phyloP scores from a whole-genome alignment of 2,797 vertebrate species.

The Sparus aurata region DNA sequence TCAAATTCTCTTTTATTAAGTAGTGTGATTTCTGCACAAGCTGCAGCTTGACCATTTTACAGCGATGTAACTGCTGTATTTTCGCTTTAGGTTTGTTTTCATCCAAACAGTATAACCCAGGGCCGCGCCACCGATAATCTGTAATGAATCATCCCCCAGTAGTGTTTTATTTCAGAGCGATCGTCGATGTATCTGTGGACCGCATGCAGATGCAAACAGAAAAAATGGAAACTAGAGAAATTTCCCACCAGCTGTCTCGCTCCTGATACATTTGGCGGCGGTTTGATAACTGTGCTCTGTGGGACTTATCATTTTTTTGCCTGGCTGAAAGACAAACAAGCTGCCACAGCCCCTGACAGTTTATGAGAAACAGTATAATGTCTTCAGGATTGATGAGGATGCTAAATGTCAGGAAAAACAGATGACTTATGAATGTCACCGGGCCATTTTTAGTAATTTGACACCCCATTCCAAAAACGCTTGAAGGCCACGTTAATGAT shows the following conservation, averaged over 20 bases:
- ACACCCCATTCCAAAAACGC: background rate
- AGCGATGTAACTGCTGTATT: background rate
- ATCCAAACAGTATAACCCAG: background rate
- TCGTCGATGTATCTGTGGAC: background rate
- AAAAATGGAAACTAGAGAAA: background rate
- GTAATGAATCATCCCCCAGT: slow-evolving; percentile 1
- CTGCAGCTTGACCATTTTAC: background rate
- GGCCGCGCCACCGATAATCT: background rate
- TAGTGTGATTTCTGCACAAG: background rate
- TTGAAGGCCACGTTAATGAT: background rate
- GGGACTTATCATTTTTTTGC: slow-evolving; percentile 5
- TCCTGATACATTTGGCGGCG: background rate
- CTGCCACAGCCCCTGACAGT: background rate
- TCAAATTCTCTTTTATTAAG: background rate
- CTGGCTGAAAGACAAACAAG: background rate
- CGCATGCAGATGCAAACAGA: background rate
- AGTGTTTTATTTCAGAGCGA: background rate
- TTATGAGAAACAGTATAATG: background rate
- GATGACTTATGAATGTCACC: background rate
- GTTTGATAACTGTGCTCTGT: background rate
- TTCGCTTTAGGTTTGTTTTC: background rate
- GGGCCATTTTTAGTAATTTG: background rate
- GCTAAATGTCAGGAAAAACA: background rate
- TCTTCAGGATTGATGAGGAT: background rate
- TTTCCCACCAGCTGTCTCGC: background rate